Base-by-base conservation (phyloP, 2,888 invertebrate genomes). In the Agrochola macilenta region DNA sequence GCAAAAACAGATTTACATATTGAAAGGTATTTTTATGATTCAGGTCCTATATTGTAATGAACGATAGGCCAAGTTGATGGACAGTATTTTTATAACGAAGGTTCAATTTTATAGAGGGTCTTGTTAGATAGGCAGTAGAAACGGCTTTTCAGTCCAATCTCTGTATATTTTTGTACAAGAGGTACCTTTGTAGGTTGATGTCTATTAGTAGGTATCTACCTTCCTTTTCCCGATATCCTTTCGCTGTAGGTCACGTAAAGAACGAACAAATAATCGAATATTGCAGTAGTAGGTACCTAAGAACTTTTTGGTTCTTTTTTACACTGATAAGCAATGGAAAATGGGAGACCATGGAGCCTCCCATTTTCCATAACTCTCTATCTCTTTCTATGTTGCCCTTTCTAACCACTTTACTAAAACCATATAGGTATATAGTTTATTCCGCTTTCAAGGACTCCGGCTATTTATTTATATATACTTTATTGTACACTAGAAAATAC, bases 1-100 rank as follows among this genome's bases (percentile, higher is more conserved):
- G 69, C 35, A 54, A 46, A 14, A 76, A 35, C 11, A 58, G 52
- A 83, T 83, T 80, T 60, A 46, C 79, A 78, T 83, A 69, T 69
- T 46, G 58, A 83, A 64, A 69, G 63, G 82, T 58, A 82, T 43
- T 79, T 79, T 80, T 83, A 83, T 78, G 49, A 78, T 46, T 20
- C 43, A 58, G 14, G 63, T 64, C 26, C 52, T 83, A 64, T 78
- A 58, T 64, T 12, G 69, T 52, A 69, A 83, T 83, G 79, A 83
- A 20, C 30, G 76, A 81, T 58, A 69, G 35, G 14, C n/a, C 8
- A 58, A 68, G 46, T 79, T 80, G 83, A 79, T 79, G 43, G 64
- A 79, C 64, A 58, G 79, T 54, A 83, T 83, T 83, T 79, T 80
- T 80, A 80, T 83, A 69, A 83, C 17, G 12, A 46, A 64, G 83